These are phyloP conservation scores for Melanotaenia parkinsoni DNA, from an alignment of 2,797 vertebrate genomes.

Conservation along the genomic window DNA sequence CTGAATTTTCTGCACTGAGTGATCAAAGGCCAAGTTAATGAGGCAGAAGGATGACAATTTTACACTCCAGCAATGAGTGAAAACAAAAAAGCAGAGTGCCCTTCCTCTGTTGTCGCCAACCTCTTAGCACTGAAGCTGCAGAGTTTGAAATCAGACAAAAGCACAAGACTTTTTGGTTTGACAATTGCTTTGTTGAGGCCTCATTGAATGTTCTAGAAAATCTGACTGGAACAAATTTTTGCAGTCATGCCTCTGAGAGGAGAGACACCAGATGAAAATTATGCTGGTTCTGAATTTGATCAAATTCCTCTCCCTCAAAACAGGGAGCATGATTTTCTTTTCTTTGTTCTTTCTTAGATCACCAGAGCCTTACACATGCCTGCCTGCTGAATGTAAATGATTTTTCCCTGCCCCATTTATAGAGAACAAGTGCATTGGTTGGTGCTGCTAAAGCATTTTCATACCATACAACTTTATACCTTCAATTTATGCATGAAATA, in stretches of 20 bases:
- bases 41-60: conserved; percentile 72
- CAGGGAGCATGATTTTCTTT: not conserved
- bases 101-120: conserved; percentile 53
- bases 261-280: conserved; percentile 27
- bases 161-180: conserved; percentile 42
- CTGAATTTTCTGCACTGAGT: conserved; percentile 64
- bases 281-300: conserved; percentile 51
- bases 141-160: conserved; percentile 57
- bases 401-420: not conserved
- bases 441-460: not conserved
- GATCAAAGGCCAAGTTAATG: conserved; percentile 79
- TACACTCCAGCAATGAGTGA: conserved; percentile 65
- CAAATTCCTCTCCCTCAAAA: conserved; percentile 41
- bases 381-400: conserved; percentile 18
- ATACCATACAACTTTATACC: not conserved
- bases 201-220: conserved; percentile 58
- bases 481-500: not conserved
- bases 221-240: conserved; percentile 58
- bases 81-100: conserved; percentile 59
- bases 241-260: conserved; percentile 19
- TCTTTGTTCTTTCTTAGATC: not conserved
- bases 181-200: conserved; percentile 59
- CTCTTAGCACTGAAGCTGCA: conserved; percentile 22
- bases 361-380: not conserved
- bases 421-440: not conserved